phyloP scores from a whole-genome alignment of 2,797 vertebrate species.

The Sebastiscus tertius region DNA sequence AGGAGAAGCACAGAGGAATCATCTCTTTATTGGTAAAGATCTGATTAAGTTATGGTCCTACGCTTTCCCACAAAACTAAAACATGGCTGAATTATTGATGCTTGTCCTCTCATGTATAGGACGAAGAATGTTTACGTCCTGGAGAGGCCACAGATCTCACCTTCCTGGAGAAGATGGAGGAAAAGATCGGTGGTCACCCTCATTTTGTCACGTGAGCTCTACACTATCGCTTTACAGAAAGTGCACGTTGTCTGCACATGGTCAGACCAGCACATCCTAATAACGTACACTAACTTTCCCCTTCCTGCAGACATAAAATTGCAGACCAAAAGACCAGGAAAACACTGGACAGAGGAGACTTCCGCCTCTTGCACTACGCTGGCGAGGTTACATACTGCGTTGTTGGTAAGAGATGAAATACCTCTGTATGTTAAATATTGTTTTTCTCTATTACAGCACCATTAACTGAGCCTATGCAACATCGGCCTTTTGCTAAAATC shows the following conservation, averaged over 20 bases:
- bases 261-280: not conserved
- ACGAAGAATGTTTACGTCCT: conserved; percentile 94
- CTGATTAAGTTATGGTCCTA: not conserved
- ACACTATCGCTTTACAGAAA: not conserved
- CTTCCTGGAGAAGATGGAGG: conserved; percentile 94
- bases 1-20: conserved; percentile 94
- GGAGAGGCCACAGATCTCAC: conserved; percentile 93
- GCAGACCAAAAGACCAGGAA: conserved; percentile 89
- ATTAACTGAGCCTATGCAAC: not conserved
- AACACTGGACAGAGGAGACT: conserved; percentile 91
- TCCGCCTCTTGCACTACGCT: conserved; percentile 92
- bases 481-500: not conserved
- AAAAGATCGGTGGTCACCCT: conserved; percentile 90
- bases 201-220: conserved; percentile 92
- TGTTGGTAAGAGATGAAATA: conserved; percentile 81
- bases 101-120: conserved; percentile 71
- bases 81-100: not conserved
- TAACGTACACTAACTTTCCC: not conserved
- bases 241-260: not conserved
- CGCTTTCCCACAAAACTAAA: not conserved
- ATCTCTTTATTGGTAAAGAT: conserved; percentile 82
- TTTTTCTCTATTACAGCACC: not conserved
- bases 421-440: too few relatives aligned
- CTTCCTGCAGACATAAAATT: conserved; percentile 88
- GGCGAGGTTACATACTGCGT: conserved; percentile 95